Percentiles rank a stretch among this genome's conserved stretches.
These are phyloP conservation scores for Stenopsyche tienmushanensis DNA, from an alignment of 1,140 invertebrate genomes.

Conservation along the genomic window DNA sequence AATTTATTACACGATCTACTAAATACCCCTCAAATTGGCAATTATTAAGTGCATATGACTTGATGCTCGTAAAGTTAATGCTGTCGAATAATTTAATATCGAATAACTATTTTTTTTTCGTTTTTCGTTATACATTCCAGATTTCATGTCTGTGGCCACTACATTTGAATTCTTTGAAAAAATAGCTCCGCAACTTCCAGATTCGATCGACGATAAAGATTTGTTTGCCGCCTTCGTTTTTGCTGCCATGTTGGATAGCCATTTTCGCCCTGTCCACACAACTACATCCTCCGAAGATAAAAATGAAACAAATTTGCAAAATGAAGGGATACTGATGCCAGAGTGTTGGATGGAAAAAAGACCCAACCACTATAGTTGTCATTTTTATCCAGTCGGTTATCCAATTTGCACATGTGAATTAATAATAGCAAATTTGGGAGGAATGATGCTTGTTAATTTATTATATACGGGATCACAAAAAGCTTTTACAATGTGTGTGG, in stretches of 20 bases:
- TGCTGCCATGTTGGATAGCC: background rate
- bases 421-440: background rate
- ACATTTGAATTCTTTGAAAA: no score
- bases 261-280: background rate
- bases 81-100: no score
- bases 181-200: no score
- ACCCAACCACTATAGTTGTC: background rate
- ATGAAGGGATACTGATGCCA: background rate
- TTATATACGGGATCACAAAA: background rate
- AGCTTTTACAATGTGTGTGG: background rate
- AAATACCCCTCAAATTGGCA: no score
- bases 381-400: constrained; percentile 4
- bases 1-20: no score
- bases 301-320: background rate
- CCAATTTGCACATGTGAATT: background rate
- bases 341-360: background rate
- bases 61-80: no score
- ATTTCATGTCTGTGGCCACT: no score
- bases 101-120: no score
- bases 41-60: no score
- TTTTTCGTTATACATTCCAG: no score
- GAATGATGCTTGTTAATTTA: background rate
- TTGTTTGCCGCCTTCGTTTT: background rate
- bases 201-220: no score
- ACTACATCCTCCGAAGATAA: no score